Evolutionary conservation across 2,888 invertebrate genomes (phyloP).

Genomic region (Scrobipalpa atriplicella): DNA sequence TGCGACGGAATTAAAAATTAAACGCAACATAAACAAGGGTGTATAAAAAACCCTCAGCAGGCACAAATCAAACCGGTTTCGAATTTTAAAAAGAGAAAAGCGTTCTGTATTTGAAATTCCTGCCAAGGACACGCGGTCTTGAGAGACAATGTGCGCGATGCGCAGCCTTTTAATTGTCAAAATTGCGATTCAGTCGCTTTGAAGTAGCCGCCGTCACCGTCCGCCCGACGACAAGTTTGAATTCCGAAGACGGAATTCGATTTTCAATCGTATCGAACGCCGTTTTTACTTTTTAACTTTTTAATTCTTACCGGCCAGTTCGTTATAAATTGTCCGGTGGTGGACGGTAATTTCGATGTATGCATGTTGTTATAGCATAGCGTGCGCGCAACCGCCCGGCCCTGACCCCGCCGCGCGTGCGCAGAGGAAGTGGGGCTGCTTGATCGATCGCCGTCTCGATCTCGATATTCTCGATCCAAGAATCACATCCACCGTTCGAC

Average conservation of each 20-base stretch:
- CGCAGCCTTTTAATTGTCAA: constrained; percentile 79
- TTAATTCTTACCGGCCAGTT: constrained; percentile 20
- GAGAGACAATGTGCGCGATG: constrained; percentile 67
- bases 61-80: constrained; percentile 67
- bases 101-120: constrained; percentile 67
- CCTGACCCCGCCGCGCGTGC: constrained; percentile 55
- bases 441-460: constrained; percentile 44
- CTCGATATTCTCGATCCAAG: constrained; percentile 7
- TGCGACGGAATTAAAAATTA: constrained; percentile 47
- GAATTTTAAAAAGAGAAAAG: constrained; percentile 52
- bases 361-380: constrained; percentile 25
- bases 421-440: constrained; percentile 40
- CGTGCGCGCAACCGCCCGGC: constrained; percentile 39
- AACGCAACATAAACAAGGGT: constrained; percentile 44
- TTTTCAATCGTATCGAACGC: constrained; percentile 47
- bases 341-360: constrained; percentile 11
- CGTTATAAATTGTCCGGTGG: constrained; percentile 8
- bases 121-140: constrained; percentile 70
- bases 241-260: constrained; percentile 52
- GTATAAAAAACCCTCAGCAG: constrained; percentile 39
- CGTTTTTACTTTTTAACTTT: constrained; percentile 24
- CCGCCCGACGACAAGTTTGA: constrained; percentile 38
- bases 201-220: constrained; percentile 61
- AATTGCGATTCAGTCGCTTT: constrained; percentile 66
- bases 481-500: constrained; percentile 30